Conservation (phyloP, 2,113 vertebrate species). For the Coptodon bakossiorum region DNA sequence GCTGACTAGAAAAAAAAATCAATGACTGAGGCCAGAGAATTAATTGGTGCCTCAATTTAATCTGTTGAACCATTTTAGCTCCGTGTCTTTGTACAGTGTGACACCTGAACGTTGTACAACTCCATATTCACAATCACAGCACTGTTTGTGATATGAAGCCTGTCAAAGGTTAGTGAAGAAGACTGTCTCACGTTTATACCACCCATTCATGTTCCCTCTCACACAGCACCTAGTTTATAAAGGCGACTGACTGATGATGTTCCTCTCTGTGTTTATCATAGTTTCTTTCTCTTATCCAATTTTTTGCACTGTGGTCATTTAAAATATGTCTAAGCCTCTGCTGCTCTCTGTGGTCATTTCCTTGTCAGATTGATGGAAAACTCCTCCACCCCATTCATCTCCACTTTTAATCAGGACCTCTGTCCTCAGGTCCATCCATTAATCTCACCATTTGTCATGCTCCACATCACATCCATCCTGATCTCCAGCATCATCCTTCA, state of each 20-base stretch:
- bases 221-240: not conserved
- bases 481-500: not conserved
- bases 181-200: not conserved
- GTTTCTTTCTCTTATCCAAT: not conserved
- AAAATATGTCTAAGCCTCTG: not conserved
- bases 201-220: not conserved
- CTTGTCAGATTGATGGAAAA: not conserved
- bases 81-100: not conserved
- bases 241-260: not conserved
- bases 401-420: not conserved
- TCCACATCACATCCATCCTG: not conserved
- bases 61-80: not conserved
- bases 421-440: not conserved
- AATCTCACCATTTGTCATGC: not conserved
- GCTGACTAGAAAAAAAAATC: not conserved
- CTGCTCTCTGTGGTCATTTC: not conserved
- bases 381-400: not conserved
- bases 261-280: not conserved
- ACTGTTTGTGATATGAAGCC: not conserved
- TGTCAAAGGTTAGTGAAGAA: not conserved
- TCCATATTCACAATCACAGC: not conserved
- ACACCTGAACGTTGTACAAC: not conserved
- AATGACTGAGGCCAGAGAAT: not conserved
- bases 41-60: not conserved
- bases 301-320: not conserved